These are phyloP conservation scores for Lycodopsis pacificus DNA, from an alignment of 2,797 vertebrate species.

Conservation along the genomic window DNA sequence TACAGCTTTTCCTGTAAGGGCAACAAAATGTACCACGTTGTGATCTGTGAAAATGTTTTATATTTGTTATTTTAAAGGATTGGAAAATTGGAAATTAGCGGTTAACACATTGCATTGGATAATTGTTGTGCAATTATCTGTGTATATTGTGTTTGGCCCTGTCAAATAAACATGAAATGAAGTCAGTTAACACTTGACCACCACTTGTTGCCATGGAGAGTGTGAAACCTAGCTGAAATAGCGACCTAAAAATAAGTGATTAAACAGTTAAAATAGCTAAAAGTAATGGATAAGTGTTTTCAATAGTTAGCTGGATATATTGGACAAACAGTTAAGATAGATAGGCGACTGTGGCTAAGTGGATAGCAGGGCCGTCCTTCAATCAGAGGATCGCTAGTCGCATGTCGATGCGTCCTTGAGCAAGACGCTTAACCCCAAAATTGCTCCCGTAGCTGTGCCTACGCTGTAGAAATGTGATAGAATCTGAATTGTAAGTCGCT, in stretches of 20 bases:
- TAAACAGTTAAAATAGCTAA: too few species aligned
- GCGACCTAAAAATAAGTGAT: too few species aligned
- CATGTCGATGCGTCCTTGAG: too few species aligned
- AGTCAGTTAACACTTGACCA: neutral
- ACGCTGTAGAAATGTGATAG: too few species aligned
- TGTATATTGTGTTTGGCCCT: neutral
- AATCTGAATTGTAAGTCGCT: too few species aligned
- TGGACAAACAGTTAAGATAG: neutral
- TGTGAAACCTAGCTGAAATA: too few species aligned
- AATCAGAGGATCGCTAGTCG: too few species aligned
- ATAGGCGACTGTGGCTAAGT: too few species aligned
- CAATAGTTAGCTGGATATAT: neutral
- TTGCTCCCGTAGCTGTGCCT: too few species aligned
- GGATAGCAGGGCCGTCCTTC: too few species aligned
- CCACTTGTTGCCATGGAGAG: too few species aligned
- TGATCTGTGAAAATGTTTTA: neutral
- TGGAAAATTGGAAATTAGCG: neutral
- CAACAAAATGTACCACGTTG: neutral
- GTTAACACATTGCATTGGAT: neutral
- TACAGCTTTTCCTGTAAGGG: neutral
- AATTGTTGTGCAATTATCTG: neutral
- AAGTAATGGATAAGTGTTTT: neutral
- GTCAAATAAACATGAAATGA: neutral
- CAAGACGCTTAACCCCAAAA: too few species aligned
- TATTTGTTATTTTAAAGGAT: neutral